Percentiles rank a stretch among this genome's conserved stretches.
These are phyloP conservation scores for Adrianichthys oophorus DNA, from an alignment of 2,797 vertebrate genomes.

Conservation along the genomic window DNA sequence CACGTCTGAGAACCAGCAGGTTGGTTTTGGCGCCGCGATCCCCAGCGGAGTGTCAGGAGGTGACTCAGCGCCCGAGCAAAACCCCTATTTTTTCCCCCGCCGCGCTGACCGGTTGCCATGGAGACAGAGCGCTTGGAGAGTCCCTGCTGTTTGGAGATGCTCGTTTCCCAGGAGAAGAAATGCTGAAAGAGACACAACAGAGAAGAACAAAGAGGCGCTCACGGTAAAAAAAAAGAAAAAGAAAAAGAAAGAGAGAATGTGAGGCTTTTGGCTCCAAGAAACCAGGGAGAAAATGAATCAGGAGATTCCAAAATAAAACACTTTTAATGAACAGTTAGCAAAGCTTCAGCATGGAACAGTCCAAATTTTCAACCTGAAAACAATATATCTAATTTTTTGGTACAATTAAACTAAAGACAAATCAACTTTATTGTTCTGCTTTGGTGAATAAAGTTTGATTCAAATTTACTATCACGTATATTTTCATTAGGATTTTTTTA, in stretches of 20 bases:
- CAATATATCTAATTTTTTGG: too few relatives aligned
- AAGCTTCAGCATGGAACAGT: too few relatives aligned
- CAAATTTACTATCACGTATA: too few relatives aligned
- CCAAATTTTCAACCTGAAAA: too few relatives aligned
- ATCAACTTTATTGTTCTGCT: too few relatives aligned
- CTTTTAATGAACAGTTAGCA: background rate
- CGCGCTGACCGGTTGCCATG: slow-evolving; percentile 29
- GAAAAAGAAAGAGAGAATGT: background rate
- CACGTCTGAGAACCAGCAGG: background rate
- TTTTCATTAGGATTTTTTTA: too few relatives aligned
- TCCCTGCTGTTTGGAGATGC: slow-evolving; percentile 30
- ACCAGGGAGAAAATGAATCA: background rate
- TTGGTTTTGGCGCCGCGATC: background rate
- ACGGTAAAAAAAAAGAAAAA: slow-evolving; percentile 27
- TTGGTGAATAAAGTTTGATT: too few relatives aligned
- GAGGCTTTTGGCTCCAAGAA: background rate
- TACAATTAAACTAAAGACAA: too few relatives aligned
- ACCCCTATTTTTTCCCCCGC: slow-evolving; percentile 5
- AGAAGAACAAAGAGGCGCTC: slow-evolving; percentile 9
- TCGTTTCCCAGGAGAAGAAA: slow-evolving; percentile 42
- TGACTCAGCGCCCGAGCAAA: slow-evolving; percentile 40
- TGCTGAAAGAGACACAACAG: slow-evolving; percentile 28
- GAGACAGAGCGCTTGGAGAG: slow-evolving; percentile 15
- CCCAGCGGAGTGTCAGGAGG: slow-evolving; percentile 19
- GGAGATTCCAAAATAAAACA: slow-evolving; percentile 2